Evolutionary conservation across 2,888 invertebrate genomes (phyloP), one percentile per base, ranked within the genome.

Genomic region (Coronaproctus castanopsis): DNA sequence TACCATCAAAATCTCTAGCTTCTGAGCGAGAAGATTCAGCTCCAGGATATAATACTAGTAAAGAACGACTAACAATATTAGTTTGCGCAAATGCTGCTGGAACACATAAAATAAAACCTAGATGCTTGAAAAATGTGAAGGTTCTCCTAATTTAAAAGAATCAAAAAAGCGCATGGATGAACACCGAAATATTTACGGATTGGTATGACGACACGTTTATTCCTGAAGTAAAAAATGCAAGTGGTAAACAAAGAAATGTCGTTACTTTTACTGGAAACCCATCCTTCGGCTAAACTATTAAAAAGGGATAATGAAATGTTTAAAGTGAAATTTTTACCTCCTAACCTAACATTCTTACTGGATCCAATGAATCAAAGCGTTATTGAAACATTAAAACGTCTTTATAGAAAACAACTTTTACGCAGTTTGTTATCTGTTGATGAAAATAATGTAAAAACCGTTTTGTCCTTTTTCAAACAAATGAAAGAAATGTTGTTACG

Each of bases 281-380:
- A n/a, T n/a, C n/a, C n/a, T n/a, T n/a, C n/a, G n/a, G n/a, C n/a
- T n/a, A n/a, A n/a, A n/a, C n/a, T n/a, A n/a, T n/a, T n/a, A n/a
- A n/a, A n/a, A n/a, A n/a, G 55, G 51, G 21, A 50, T 36, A 50
- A 57, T 53, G 19, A 24, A 57, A 21, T 48, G 2, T 53, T 62
- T 55, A 62, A 65, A 21, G 62, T 65, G 1, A 59, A 63, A n/a
- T 66, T 60, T 57, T 51, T 67, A n/a, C 64, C 66, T 21, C 65
- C 66, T 1, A 67, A 65, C 54, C 65, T 65, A 2, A 67, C 65
- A 2, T 48, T 63, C 5, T 23, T 67, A 2, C 59, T 68, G 19
- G 66, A 68, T 54, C 67, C 67, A 2, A 68, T 67, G 67, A 63
- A 66, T 58, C 67, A 68, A 55, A 64, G 65, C 1, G 63, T 67